phyloP scores from a whole-genome alignment of 1,140 invertebrate species.

The Manduca sexta region DNA sequence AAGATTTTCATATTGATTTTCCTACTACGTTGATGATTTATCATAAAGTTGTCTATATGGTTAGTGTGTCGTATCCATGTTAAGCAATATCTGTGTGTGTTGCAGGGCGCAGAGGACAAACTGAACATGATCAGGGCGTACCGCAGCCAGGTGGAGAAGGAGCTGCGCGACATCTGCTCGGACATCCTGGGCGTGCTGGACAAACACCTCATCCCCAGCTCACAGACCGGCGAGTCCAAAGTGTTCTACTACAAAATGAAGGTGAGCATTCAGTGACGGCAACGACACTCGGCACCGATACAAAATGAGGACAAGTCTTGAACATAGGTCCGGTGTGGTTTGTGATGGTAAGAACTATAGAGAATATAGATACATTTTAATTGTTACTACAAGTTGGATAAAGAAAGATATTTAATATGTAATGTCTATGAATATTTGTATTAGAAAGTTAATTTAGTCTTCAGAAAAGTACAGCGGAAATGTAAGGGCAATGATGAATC shows the following conservation, averaged over 20 bases:
- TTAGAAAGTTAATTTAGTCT: too few relatives aligned
- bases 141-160: constrained; percentile 95
- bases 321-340: too few relatives aligned
- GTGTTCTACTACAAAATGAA: constrained; percentile 99
- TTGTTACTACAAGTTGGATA: neutral
- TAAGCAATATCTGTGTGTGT: constrained; percentile 10
- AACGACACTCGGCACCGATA: too few relatives aligned
- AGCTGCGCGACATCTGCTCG: constrained; percentile 96
- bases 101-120: constrained; percentile 87
- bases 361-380: neutral
- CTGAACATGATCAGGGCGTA: constrained; percentile 95
- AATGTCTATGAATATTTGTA: neutral
- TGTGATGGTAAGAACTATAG: too few relatives aligned
- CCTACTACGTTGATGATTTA: too few relatives aligned
- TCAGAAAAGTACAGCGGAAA: too few relatives aligned
- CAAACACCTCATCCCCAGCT: constrained; percentile 94
- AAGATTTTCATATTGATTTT: too few relatives aligned
- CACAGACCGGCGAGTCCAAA: constrained; percentile 94
- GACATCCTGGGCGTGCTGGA: constrained; percentile 95
- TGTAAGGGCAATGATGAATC: too few relatives aligned
- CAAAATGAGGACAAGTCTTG: too few relatives aligned
- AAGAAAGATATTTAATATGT: neutral
- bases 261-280: constrained; percentile 41
- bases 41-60: too few relatives aligned
- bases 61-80: neutral